These are phyloP conservation scores for Drosophila peninsularis DNA, from an alignment of 2,888 invertebrate species.

Conservation along the genomic window DNA sequence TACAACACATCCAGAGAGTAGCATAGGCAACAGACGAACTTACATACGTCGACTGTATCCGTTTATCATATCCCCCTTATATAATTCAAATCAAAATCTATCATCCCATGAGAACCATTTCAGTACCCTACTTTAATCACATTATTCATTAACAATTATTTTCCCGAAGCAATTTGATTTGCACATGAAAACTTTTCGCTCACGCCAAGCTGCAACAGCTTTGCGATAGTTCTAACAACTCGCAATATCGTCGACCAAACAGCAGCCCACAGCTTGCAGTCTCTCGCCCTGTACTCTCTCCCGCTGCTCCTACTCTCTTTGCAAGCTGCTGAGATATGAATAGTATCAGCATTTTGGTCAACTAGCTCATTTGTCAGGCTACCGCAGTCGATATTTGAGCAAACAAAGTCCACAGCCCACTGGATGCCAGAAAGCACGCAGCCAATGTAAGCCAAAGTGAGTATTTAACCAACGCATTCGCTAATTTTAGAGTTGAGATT, in stretches of 20 bases:
- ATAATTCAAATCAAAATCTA: neutral
- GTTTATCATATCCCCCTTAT: too few relatives aligned
- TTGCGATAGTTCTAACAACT: conserved; percentile 4
- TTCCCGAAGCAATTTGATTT: neutral
- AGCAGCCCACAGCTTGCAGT: conserved; percentile 7
- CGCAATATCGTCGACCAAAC: neutral
- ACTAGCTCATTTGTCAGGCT: conserved; percentile 33
- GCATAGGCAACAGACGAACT: too few relatives aligned
- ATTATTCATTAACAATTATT: neutral
- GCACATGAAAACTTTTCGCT: neutral
- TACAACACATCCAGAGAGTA: too few relatives aligned
- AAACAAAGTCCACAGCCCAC: conserved; percentile 22
- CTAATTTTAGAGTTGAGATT: conserved; percentile 46
- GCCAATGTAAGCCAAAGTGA: conserved; percentile 47
- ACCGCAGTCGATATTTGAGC: conserved; percentile 20
- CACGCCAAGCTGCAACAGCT: conserved; percentile 8
- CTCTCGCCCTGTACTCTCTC: neutral
- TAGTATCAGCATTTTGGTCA: conserved; percentile 20
- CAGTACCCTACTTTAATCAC: neutral
- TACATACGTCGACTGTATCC: too few relatives aligned
- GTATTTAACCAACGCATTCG: conserved; percentile 60
- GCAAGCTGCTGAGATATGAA: conserved; percentile 3
- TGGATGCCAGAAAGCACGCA: conserved; percentile 47
- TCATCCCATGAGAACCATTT: neutral
- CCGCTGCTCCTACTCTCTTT: neutral